Base-by-base conservation (phyloP, 2,888 invertebrate species). In the Odontomyia ornata region DNA sequence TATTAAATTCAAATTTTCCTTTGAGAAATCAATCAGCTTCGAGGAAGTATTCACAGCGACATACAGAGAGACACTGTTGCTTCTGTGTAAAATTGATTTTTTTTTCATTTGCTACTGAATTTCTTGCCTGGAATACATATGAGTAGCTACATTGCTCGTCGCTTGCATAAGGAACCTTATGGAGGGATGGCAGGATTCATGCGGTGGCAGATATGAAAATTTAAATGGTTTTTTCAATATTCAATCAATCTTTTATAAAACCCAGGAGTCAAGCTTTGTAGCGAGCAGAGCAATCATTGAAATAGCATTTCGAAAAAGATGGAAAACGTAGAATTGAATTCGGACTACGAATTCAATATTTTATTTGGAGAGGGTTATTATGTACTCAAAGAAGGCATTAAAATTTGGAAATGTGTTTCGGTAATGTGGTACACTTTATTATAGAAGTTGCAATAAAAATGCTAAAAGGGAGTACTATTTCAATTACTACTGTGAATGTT, bases 1-100 rank as follows among this genome's bases (percentile, higher is more conserved):
- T 36, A 65, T 65, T 18, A 65, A 65, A 65, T 65, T 65, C 65
- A 21, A 65, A 65, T 65, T 65, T 65, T 65, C 65, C 36, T 65
- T 36, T 65, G 27, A 30, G 65, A 65, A 30, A 65, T 65, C 65
- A 65, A 65, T 65, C 65, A 65, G 36, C 65, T 65, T 36, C 9
- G 18, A 65, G 15, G 28, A 4, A 28, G 21, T 13, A 36, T 30
- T 36, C 36, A 36, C 36, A 36, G 36, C 36, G 13, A 36, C 18
- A 65, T 28, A 64, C 18, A n/a, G n/a, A 36, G 36, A 36, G 36
- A 65, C 28, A 18, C 65, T 65, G 36, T 65, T 65, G 65, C 65
- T 52, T 52, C 15, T 18, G n/a, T n/a, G 36, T 4, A 18, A 4
- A 52, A n/a, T 4, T 15, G 52, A 52, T 52, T 52, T 52, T n/a